Base-by-base conservation (phyloP, 1,140 invertebrate species). In the Tetraneura akinire region DNA sequence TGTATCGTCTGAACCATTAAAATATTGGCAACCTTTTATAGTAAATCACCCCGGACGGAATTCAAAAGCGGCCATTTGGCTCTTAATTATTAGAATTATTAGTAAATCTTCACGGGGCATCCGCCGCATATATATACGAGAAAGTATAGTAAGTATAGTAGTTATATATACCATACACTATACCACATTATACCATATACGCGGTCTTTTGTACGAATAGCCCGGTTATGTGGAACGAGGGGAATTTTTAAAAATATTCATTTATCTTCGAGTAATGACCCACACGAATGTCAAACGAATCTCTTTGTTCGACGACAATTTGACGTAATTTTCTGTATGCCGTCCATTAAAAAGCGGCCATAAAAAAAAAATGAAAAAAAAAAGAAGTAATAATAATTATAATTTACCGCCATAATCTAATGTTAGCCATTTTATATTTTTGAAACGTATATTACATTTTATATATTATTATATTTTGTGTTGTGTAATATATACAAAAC, bases 251-350 rank as follows among this genome's bases (percentile, higher is more conserved):
- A 62, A 62, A 29, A 62, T 62, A 32, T 49, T 51, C 68, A 71
- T 71, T 51, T 71, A 71, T 71, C 68, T 71, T 29, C 23, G 68
- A 29, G 68, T 71, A 71, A 71, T 71, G 68, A 71, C 68, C 68
- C 68, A 51, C 68, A 49, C 68, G 11, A 71, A 71, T n/a, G 68
- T 71, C 68, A 45, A 49, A 70, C 66, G 42, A n/a, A 23, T 49
- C 68, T 51, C 23, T 10, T 71, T 71, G 68, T 51, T 29, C 68
- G 47, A 51, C 68, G 42, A 71, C 68, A 32, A 49, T 51, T 26
- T 29, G 47, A 71, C 26, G 23, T 71, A 71, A 51, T 49, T 49
- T 51, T 11, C 14, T 49, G 68, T n/a, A n/a, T 71, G 51, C 21
- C 42, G 21, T 71, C 68, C 68, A 29, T 71, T 32, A 32, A 49